Evolutionary conservation across 2,888 invertebrate species (phyloP).

Genomic region (Elmis aenea): DNA sequence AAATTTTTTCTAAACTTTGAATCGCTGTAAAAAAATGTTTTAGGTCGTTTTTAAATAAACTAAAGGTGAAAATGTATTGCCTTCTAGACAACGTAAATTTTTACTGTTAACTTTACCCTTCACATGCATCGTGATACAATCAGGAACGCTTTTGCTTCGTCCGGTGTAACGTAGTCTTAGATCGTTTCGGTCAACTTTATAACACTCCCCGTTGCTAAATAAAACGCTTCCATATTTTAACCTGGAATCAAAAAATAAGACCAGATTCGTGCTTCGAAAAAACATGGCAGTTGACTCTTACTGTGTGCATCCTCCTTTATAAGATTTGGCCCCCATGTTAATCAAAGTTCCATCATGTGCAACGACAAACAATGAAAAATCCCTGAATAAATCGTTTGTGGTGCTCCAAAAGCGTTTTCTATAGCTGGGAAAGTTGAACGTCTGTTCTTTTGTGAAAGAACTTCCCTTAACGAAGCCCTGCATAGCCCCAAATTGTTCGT

Average conservation of each 20-base stretch:
- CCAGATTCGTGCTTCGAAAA: slow-evolving; percentile 1
- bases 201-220: slow-evolving; percentile 44
- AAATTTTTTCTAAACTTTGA: too few relatives aligned
- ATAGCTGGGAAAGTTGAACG: slow-evolving; percentile 48
- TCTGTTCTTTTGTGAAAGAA: slow-evolving; percentile 41
- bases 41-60: too few relatives aligned
- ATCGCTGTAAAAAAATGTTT: too few relatives aligned
- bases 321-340: slow-evolving; percentile 51
- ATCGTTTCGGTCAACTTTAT: slow-evolving; percentile 48
- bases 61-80: too few relatives aligned
- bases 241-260: slow-evolving; percentile 39
- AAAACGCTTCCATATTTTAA: slow-evolving; percentile 53
- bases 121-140: slow-evolving; percentile 49
- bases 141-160: slow-evolving; percentile 46
- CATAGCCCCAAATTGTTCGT: slow-evolving; percentile 60
- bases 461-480: slow-evolving; percentile 54
- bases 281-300: slow-evolving; percentile 42
- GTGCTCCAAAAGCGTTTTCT: slow-evolving; percentile 30
- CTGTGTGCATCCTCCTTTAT: slow-evolving; percentile 53
- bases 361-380: slow-evolving; percentile 33
- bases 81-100: too few relatives aligned
- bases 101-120: too few relatives aligned
- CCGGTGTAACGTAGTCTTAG: slow-evolving; percentile 49
- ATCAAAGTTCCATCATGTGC: slow-evolving; percentile 56
- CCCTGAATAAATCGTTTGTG: slow-evolving; percentile 30